Conservation (phyloP, 1,140 invertebrate species). For the Dermatophagoides farinae region DNA sequence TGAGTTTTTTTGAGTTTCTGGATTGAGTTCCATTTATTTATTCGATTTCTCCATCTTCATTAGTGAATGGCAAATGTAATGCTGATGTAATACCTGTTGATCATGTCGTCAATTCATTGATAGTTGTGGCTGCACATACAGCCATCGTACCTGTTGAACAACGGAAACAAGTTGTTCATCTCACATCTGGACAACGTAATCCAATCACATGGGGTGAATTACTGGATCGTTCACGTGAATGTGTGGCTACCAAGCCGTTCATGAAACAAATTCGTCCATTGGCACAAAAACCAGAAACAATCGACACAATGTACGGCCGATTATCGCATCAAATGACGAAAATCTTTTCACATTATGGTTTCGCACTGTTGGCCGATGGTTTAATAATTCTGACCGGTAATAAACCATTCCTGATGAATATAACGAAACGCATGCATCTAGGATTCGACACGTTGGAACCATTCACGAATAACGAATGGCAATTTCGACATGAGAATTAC, state of each 20-base stretch:
- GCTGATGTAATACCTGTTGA: conserved; percentile 88
- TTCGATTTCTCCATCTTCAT: background rate
- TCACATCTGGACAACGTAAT: conserved; percentile 55
- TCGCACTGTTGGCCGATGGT: conserved; percentile 12
- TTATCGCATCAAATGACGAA: background rate
- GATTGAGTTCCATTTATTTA: background rate
- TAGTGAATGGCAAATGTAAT: conserved; percentile 38
- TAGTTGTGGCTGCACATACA: conserved; percentile 53
- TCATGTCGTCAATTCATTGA: conserved; percentile 60
- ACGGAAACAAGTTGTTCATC: conserved; percentile 57
- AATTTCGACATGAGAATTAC: conserved; percentile 50
- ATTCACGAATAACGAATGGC: conserved; percentile 59
- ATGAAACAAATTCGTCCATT: conserved; percentile 4
- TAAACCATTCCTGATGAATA: background rate
- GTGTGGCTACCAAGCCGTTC: background rate
- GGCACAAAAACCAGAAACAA: background rate
- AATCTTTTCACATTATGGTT: conserved; percentile 8
- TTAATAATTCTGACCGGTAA: conserved; percentile 2
- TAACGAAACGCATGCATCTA: conserved; percentile 10
- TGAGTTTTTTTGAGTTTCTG: too few species aligned
- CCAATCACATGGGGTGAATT: conserved; percentile 28
- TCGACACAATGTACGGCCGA: background rate
- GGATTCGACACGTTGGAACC: conserved; percentile 41
- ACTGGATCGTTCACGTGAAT: background rate
- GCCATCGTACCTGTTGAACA: conserved; percentile 28